phyloP scores from a whole-genome alignment of 2,888 invertebrate genomes.

The Brachypalpus laphriformis region DNA sequence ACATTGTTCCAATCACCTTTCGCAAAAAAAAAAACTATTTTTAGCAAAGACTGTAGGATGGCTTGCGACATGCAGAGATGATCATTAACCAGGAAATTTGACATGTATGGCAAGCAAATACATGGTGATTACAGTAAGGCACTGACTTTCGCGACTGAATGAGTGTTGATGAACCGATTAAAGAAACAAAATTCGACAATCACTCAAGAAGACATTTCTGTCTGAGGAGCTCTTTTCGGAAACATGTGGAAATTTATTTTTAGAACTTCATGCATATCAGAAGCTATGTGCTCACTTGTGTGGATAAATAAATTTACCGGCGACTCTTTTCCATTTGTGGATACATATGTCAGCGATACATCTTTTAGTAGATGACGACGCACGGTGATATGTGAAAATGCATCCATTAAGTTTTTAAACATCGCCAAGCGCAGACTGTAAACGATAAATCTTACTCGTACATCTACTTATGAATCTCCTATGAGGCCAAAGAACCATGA shows the following conservation, averaged over 20 bases:
- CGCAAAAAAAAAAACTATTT: not conserved
- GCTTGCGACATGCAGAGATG: not conserved
- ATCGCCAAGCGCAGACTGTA: too few species aligned
- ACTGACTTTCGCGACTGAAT: not conserved
- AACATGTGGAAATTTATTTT: not conserved
- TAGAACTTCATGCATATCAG: not conserved
- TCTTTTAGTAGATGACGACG: too few species aligned
- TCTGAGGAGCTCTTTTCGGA: not conserved
- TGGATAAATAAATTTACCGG: too few species aligned
- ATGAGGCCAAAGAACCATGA: too few species aligned
- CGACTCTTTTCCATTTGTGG: too few species aligned
- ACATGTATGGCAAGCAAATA: not conserved
- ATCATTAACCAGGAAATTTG: slow-evolving; percentile 20
- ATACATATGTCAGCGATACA: too few species aligned
- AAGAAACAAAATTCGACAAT: not conserved
- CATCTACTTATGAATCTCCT: too few species aligned
- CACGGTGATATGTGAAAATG: too few species aligned
- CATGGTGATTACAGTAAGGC: not conserved
- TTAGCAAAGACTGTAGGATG: not conserved
- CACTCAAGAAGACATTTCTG: not conserved
- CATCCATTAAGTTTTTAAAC: too few species aligned
- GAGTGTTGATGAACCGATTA: slow-evolving; percentile 21
- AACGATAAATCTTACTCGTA: too few species aligned
- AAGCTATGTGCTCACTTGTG: too few species aligned
- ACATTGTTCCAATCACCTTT: not conserved